Evolutionary conservation across 2,888 invertebrate species (phyloP).

Genomic region (Andrena bicolor): DNA sequence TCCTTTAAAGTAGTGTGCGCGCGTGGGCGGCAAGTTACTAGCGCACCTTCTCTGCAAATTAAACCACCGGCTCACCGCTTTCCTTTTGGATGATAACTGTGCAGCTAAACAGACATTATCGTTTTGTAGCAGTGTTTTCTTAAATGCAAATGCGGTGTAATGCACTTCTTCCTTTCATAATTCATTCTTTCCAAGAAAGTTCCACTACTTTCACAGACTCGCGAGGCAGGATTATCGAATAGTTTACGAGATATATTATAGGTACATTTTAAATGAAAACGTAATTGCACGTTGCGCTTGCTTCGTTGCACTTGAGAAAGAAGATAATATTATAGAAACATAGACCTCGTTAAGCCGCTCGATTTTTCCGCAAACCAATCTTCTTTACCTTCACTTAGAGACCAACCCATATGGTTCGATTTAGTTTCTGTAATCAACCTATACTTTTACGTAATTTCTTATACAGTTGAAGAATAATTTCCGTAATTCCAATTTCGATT

Average conservation of each 20-base stretch:
- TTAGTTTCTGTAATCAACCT: slow-evolving; percentile 14
- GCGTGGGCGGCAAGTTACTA: neutral
- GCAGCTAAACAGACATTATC: neutral
- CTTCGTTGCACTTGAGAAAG: slow-evolving; percentile 11
- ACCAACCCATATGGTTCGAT: neutral
- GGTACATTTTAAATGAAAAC: slow-evolving; percentile 3
- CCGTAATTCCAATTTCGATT: too few relatives aligned
- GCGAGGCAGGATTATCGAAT: neutral
- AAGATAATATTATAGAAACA: neutral
- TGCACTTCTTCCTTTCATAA: neutral
- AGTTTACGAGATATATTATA: slow-evolving; percentile 1
- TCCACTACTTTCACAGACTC: too few relatives aligned
- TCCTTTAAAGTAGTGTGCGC: neutral
- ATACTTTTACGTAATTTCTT: slow-evolving; percentile 7
- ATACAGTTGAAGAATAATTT: neutral
- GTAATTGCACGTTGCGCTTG: slow-evolving; percentile 4
- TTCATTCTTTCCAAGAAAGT: neutral
- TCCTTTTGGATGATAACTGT: too few relatives aligned
- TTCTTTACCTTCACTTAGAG: neutral
- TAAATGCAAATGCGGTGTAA: neutral
- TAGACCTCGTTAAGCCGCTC: slow-evolving; percentile 4
- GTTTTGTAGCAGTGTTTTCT: neutral
- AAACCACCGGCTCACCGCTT: neutral
- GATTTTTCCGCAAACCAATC: neutral
- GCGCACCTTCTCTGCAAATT: neutral